Conservation (phyloP, 2,113 vertebrate genomes). For the Mormoops blainvillei region DNA sequence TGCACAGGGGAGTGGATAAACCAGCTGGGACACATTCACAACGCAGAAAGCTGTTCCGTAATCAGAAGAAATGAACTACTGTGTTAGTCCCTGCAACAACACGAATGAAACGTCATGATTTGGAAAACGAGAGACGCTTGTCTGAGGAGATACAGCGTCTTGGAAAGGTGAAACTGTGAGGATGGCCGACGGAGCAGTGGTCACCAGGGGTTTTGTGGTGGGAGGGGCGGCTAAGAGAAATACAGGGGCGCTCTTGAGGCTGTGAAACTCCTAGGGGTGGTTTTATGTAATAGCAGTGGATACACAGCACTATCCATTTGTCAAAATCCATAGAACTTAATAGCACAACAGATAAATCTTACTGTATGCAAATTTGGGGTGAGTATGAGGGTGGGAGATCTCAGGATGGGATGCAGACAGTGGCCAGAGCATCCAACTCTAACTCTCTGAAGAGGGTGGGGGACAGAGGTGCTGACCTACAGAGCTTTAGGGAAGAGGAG, state of each 20-base stretch:
- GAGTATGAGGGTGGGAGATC: neutral
- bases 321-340: neutral
- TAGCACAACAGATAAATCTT: neutral
- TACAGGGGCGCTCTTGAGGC: neutral
- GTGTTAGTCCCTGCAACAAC: fast-evolving
- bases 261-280: neutral
- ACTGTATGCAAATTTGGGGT: neutral
- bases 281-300: neutral
- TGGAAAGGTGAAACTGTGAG: neutral
- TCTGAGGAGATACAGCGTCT: neutral
- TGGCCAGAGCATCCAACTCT: neutral
- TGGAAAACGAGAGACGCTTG: neutral
- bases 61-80: neutral
- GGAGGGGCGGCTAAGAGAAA: neutral
- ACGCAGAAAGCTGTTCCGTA: fast-evolving
- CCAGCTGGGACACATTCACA: too few species aligned
- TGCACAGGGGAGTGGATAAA: neutral
- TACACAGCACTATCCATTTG: neutral
- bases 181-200: too few species aligned
- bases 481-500: neutral
- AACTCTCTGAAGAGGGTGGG: neutral
- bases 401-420: neutral
- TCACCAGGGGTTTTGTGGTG: neutral
- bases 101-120: too few species aligned
- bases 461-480: neutral